A percentile compares a stretch with the other conserved stretches of the same genome.
Conservation (phyloP, 2,113 vertebrate species). For the Larimichthys crocea region DNA sequence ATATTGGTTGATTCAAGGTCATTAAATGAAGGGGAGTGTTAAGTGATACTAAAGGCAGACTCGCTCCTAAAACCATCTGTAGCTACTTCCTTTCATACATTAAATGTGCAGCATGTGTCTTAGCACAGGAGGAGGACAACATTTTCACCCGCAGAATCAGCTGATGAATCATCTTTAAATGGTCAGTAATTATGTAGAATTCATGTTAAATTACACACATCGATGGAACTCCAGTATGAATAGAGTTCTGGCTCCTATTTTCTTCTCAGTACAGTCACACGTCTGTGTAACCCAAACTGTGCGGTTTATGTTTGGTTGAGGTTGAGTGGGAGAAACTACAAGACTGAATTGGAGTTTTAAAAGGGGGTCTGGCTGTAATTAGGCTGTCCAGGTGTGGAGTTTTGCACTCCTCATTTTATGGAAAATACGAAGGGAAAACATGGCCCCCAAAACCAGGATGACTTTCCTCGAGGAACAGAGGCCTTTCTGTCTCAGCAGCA, state of each 20-base stretch:
- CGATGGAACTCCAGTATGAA: not conserved
- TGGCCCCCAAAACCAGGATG: slow-evolving; percentile 15
- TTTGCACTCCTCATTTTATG: slow-evolving; percentile 51
- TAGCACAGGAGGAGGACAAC: slow-evolving; percentile 30
- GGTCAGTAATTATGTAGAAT: slow-evolving; percentile 38
- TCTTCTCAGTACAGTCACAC: slow-evolving; percentile 4
- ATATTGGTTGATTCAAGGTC: slow-evolving; percentile 69
- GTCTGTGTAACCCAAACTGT: slow-evolving; percentile 37
- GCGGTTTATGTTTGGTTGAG: slow-evolving; percentile 34
- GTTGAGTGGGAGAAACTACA: slow-evolving; percentile 28
- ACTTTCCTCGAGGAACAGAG: slow-evolving; percentile 64
- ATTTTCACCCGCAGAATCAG: slow-evolving; percentile 3
- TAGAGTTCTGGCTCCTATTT: not conserved
- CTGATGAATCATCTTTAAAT: slow-evolving; percentile 30
- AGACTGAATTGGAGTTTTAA: slow-evolving; percentile 18
- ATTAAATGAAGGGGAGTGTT: slow-evolving; percentile 60
- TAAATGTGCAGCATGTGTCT: slow-evolving; percentile 6
- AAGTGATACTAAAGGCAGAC: slow-evolving; percentile 49
- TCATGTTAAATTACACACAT: slow-evolving; percentile 51
- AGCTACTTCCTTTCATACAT: slow-evolving; percentile 40
- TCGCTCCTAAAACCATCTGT: slow-evolving; percentile 45
- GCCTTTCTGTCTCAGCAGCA: slow-evolving; percentile 64
- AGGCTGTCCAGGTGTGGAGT: slow-evolving; percentile 62
- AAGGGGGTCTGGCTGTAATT: slow-evolving; percentile 56
- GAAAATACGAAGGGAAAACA: not conserved